These are phyloP conservation scores for Monopterus albus DNA, from an alignment of 2,113 vertebrate genomes.

Conservation along the genomic window DNA sequence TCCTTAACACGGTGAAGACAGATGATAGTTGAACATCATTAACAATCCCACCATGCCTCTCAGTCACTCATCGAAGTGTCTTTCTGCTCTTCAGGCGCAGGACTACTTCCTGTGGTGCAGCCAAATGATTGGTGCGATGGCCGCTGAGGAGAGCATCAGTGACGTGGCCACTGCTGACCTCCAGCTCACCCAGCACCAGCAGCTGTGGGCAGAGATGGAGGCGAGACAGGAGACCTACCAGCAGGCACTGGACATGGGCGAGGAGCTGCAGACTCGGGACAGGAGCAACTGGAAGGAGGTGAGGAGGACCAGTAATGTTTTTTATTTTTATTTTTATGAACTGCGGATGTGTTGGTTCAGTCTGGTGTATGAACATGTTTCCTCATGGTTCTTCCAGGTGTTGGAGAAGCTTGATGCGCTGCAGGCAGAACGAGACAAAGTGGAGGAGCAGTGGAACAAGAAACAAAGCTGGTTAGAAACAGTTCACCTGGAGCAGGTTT, in stretches of 20 bases:
- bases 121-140: slow-evolving; percentile 81
- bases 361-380: neutral
- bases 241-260: slow-evolving; percentile 77
- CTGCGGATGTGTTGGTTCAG: neutral
- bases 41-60: neutral
- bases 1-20: slow-evolving; percentile 80
- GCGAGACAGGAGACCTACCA: slow-evolving; percentile 80
- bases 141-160: slow-evolving; percentile 81
- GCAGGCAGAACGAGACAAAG: slow-evolving; percentile 70
- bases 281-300: slow-evolving; percentile 79
- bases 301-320: slow-evolving; percentile 1
- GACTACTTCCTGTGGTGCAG: slow-evolving; percentile 87
- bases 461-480: slow-evolving; percentile 84
- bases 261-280: slow-evolving; percentile 76
- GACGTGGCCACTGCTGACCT: slow-evolving; percentile 80
- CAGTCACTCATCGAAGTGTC: neutral
- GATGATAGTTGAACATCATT: neutral
- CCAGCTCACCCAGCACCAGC: slow-evolving; percentile 83
- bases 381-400: slow-evolving; percentile 50
- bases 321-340: too few relatives aligned
- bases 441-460: slow-evolving; percentile 84
- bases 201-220: slow-evolving; percentile 86
- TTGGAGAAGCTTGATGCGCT: slow-evolving; percentile 80
- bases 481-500: slow-evolving; percentile 83
- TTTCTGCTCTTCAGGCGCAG: slow-evolving; percentile 61